These are phyloP conservation scores for Argya squamiceps DNA, from an alignment of 2,797 vertebrate species.

Conservation along the genomic window DNA sequence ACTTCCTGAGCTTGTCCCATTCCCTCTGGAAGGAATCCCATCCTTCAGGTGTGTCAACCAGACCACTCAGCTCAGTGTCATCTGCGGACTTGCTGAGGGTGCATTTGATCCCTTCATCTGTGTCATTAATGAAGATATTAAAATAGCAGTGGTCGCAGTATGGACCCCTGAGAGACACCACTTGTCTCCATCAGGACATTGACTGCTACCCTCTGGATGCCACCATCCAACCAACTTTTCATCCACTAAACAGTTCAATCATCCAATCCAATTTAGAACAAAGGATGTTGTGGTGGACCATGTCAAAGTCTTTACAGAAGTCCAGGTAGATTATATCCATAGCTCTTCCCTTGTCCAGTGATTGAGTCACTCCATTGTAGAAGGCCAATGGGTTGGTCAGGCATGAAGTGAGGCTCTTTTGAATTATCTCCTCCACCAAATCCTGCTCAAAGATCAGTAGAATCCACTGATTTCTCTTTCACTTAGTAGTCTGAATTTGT, in stretches of 20 bases:
- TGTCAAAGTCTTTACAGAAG: background rate
- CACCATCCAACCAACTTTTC: background rate
- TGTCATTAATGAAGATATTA: background rate
- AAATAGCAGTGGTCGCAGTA: background rate
- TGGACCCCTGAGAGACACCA: too few relatives aligned
- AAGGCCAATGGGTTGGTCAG: background rate
- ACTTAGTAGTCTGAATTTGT: background rate
- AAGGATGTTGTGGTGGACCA: background rate
- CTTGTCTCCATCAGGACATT: background rate
- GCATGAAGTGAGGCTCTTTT: background rate
- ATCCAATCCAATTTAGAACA: background rate
- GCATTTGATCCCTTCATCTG: fast-evolving
- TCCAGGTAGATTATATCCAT: background rate
- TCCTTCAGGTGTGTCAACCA: background rate
- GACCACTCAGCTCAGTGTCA: background rate
- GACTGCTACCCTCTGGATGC: fast-evolving
- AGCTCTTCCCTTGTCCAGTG: background rate
- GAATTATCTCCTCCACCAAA: background rate
- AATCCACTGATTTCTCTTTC: background rate
- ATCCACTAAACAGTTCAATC: background rate
- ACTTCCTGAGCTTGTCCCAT: background rate
- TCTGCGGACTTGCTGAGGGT: background rate
- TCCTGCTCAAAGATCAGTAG: background rate
- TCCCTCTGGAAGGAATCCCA: background rate
- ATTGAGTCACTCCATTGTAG: too few relatives aligned